Conservation (phyloP, 2,113 vertebrate genomes). For the Morone saxatilis region DNA sequence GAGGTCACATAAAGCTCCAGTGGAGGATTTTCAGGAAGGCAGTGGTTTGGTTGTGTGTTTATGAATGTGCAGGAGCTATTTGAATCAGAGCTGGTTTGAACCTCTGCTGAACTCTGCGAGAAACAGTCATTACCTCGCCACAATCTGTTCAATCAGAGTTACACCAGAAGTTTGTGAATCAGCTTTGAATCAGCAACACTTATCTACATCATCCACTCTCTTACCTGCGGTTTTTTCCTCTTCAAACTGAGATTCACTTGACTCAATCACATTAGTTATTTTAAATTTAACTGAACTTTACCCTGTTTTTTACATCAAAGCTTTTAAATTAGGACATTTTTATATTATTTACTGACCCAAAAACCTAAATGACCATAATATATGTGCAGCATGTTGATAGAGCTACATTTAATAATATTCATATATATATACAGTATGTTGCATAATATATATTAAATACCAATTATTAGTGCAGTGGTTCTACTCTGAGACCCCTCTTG, state of each 20-base stretch:
- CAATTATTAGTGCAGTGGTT: too few species aligned
- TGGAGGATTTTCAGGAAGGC: background rate
- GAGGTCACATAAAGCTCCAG: slow-evolving; percentile 25
- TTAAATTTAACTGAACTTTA: background rate
- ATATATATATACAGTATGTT: too few species aligned
- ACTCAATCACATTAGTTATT: background rate
- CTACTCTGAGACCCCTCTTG: too few species aligned
- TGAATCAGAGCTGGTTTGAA: slow-evolving; percentile 20
- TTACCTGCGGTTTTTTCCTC: background rate
- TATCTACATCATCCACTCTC: background rate
- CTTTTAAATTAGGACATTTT: background rate
- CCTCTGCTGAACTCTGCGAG: background rate
- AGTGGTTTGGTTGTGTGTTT: background rate
- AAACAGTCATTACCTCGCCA: slow-evolving; percentile 1
- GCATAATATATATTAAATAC: too few species aligned
- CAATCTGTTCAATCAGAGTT: background rate
- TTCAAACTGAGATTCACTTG: background rate
- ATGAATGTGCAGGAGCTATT: background rate
- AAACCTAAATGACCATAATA: too few species aligned
- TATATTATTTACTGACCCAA: too few species aligned
- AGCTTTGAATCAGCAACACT: slow-evolving; percentile 28
- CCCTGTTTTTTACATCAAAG: background rate
- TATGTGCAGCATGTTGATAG: too few species aligned
- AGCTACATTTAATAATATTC: too few species aligned
- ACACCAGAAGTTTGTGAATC: slow-evolving; percentile 30